Conservation (phyloP, 2,113 vertebrate species). For the Pyxicephalus adspersus region DNA sequence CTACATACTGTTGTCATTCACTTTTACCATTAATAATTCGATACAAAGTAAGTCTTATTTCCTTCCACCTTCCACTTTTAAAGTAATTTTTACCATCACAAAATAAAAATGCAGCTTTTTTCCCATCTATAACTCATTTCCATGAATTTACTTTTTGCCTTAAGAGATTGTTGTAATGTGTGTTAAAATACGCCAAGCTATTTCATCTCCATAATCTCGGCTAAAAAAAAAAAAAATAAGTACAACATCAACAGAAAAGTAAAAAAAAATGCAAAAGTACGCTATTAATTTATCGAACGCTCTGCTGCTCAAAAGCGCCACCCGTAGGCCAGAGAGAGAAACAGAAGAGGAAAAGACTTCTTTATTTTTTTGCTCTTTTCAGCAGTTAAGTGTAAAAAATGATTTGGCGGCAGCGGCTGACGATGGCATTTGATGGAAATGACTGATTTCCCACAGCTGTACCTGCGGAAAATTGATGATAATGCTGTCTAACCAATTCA, state of each 20-base stretch:
- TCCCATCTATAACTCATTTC: conserved; percentile 67
- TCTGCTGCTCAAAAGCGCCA: conserved; percentile 83
- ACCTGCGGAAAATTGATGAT: conserved; percentile 93
- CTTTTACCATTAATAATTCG: conserved; percentile 33
- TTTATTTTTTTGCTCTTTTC: conserved; percentile 71
- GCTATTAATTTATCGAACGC: conserved; percentile 59
- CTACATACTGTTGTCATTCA: neutral
- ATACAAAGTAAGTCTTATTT: neutral
- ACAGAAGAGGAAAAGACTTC: conserved; percentile 54
- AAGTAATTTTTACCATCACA: neutral
- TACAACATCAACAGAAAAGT: conserved; percentile 61
- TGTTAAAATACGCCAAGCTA: conserved; percentile 74
- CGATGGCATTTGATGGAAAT: conserved; percentile 88
- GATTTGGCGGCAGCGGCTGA: conserved; percentile 74
- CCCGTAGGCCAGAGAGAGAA: conserved; percentile 74
- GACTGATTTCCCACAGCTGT: conserved; percentile 84
- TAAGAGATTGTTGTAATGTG: conserved; percentile 72
- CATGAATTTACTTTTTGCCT: conserved; percentile 74
- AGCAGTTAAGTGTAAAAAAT: conserved; percentile 82
- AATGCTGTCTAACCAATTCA: conserved; percentile 91
- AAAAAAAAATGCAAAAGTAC: conserved; percentile 67
- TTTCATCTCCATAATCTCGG: conserved; percentile 74
- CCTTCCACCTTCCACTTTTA: neutral
- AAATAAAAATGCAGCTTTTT: conserved; percentile 57
- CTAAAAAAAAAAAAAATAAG: conserved; percentile 57